Conservation (phyloP, 2,797 vertebrate genomes). For the Bradypodion ventrale region DNA sequence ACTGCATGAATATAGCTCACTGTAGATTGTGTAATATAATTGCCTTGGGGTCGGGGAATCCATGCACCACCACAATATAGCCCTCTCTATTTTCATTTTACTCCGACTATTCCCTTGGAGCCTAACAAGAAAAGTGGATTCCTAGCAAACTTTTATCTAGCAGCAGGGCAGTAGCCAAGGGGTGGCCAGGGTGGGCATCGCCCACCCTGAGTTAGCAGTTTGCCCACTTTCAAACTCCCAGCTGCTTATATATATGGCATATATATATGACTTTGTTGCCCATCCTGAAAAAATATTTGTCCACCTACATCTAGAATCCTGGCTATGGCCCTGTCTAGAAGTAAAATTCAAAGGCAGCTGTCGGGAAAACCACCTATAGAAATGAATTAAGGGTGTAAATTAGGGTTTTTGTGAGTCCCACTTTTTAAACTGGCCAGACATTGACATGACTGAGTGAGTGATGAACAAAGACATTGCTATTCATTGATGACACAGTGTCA, state of each 20-base stretch:
- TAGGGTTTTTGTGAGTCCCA: conserved; percentile 1
- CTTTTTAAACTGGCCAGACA: neutral
- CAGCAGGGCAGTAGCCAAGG: too few species aligned
- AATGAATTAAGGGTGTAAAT: neutral
- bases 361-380: neutral
- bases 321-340: too few species aligned
- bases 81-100: neutral
- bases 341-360: neutral
- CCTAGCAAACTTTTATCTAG: neutral
- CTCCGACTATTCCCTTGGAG: neutral
- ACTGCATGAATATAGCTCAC: neutral
- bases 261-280: too few species aligned
- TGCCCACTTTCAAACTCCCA: too few species aligned
- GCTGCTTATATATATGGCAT: too few species aligned
- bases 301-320: too few species aligned
- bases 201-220: too few species aligned
- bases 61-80: neutral
- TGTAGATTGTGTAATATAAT: too few species aligned
- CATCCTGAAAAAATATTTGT: too few species aligned
- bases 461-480: conserved; percentile 1
- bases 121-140: neutral
- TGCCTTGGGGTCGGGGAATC: neutral
- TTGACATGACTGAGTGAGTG: neutral
- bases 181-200: too few species aligned
- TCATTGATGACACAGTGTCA: neutral